phyloP scores from a whole-genome alignment of 1,140 invertebrate species.

The Lordiphosa collinella region DNA sequence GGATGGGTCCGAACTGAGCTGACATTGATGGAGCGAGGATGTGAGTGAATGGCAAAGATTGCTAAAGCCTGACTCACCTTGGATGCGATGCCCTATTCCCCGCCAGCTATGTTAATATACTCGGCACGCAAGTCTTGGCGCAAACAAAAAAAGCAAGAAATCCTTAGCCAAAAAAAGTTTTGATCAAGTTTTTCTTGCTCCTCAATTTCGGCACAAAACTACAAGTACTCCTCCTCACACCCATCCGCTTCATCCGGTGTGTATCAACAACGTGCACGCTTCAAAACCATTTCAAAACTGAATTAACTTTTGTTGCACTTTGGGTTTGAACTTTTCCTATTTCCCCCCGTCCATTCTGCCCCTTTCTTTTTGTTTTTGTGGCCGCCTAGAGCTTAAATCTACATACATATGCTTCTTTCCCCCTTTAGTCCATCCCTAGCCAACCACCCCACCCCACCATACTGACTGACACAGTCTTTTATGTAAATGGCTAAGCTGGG shows the following conservation, averaged over 20 bases:
- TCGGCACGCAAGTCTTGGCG: conserved; percentile 24
- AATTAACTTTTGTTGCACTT: conserved; percentile 74
- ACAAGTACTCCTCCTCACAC: conserved; percentile 43
- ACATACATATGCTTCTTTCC: conserved; percentile 26
- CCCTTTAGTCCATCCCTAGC: neutral
- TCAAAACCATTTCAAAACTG: conserved; percentile 62
- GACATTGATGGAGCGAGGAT: conserved; percentile 70
- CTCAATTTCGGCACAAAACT: conserved; percentile 26
- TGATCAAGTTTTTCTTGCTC: conserved; percentile 45
- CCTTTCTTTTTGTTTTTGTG: conserved; percentile 6
- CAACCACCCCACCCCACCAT: no score
- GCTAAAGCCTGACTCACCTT: conserved; percentile 26
- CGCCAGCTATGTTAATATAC: conserved; percentile 17
- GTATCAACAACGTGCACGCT: conserved; percentile 41
- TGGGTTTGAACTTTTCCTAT: conserved; percentile 11
- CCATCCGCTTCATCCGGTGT: conserved; percentile 1
- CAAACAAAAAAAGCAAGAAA: neutral
- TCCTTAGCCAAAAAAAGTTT: conserved; percentile 11
- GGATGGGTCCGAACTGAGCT: conserved; percentile 18
- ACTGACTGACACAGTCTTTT: conserved; percentile 10
- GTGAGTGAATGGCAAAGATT: conserved; percentile 46
- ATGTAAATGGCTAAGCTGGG: conserved; percentile 44
- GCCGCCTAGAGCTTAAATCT: conserved; percentile 31
- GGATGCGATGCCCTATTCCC: neutral
- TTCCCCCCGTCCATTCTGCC: neutral